Evolutionary conservation across 2,888 invertebrate genomes (phyloP).

Genomic region (Cartodere bifasciata): DNA sequence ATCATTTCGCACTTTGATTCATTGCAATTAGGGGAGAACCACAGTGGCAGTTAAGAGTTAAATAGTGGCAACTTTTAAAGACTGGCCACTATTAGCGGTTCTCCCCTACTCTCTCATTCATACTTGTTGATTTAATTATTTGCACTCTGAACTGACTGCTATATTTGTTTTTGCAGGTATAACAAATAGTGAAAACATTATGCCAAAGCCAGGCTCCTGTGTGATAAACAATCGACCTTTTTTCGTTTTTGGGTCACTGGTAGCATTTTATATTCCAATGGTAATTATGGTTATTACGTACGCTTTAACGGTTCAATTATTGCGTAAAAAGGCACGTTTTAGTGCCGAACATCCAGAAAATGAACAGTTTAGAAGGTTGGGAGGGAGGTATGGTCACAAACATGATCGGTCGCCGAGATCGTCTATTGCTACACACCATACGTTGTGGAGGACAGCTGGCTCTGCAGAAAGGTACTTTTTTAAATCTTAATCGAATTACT

Average conservation of each 20-base stretch:
- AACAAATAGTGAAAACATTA: conserved; percentile 63
- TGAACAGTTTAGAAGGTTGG: conserved; percentile 41
- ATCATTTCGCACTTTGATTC: too few relatives aligned
- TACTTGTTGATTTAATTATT: too few relatives aligned
- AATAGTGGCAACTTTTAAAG: too few relatives aligned
- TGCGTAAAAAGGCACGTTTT: conserved; percentile 66
- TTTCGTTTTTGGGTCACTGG: conserved; percentile 83
- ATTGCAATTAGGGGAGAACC: too few relatives aligned
- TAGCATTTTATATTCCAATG: conserved; percentile 93
- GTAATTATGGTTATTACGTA: conserved; percentile 89
- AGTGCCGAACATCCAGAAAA: conserved; percentile 53
- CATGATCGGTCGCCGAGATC: conserved; percentile 22
- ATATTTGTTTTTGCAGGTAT: conserved; percentile 45
- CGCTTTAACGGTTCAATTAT: conserved; percentile 74
- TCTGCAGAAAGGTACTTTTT: conserved; percentile 28
- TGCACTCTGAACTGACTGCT: too few relatives aligned
- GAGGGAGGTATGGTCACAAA: conserved; percentile 32
- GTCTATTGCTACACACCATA: conserved; percentile 23
- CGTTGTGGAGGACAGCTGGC: conserved; percentile 34
- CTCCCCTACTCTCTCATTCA: too few relatives aligned
- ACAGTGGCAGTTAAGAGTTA: too few relatives aligned
- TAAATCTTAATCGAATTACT: conserved; percentile 16
- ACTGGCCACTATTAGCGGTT: too few relatives aligned
- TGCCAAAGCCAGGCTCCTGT: conserved; percentile 63
- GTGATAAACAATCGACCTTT: conserved; percentile 76